phyloP scores from a whole-genome alignment of 37 sponge, comb jelly and placozoan species.

The Diacarnus erythraeanus region DNA sequence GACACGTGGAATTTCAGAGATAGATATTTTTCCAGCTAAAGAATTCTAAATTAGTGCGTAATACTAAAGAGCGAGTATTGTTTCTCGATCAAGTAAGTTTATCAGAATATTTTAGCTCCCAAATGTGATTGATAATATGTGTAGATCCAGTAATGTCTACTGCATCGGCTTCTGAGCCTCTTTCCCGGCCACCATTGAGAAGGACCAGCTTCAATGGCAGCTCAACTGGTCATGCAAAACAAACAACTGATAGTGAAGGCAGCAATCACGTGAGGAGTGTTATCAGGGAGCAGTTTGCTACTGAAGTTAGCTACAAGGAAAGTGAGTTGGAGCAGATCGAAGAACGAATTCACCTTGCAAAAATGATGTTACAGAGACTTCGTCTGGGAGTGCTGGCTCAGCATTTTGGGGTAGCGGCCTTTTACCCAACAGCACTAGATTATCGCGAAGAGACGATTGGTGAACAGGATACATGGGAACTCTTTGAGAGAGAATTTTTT shows the following conservation, averaged over 20 bases:
- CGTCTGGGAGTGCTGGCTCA: slow-evolving; percentile 53
- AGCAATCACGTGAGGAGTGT: slow-evolving; percentile 1
- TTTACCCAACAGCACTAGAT: slow-evolving; percentile 28
- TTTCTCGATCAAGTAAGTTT: neutral
- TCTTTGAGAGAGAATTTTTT: slow-evolving; percentile 34
- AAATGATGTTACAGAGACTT: slow-evolving; percentile 51
- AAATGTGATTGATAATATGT: too few species aligned
- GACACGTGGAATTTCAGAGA: too few species aligned
- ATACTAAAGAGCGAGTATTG: neutral
- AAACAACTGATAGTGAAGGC: neutral
- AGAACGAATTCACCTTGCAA: slow-evolving; percentile 51
- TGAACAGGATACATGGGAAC: slow-evolving; percentile 36
- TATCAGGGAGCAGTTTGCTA: slow-evolving; percentile 39
- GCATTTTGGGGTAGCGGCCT: slow-evolving; percentile 40
- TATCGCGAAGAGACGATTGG: slow-evolving; percentile 50
- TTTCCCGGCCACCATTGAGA: too few species aligned
- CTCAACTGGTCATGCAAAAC: too few species aligned
- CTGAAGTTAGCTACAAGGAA: slow-evolving; percentile 45
- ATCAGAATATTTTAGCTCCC: neutral
- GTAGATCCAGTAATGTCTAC: neutral
- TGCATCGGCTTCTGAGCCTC: too few species aligned
- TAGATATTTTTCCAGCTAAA: too few species aligned
- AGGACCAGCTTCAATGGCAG: too few species aligned
- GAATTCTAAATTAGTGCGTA: too few species aligned
- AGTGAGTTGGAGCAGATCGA: slow-evolving; percentile 48